Percentiles rank a stretch among this genome's conserved stretches.
These are phyloP conservation scores for Centropus unirufus DNA, from an alignment of 2,113 vertebrate species.

Conservation along the genomic window DNA sequence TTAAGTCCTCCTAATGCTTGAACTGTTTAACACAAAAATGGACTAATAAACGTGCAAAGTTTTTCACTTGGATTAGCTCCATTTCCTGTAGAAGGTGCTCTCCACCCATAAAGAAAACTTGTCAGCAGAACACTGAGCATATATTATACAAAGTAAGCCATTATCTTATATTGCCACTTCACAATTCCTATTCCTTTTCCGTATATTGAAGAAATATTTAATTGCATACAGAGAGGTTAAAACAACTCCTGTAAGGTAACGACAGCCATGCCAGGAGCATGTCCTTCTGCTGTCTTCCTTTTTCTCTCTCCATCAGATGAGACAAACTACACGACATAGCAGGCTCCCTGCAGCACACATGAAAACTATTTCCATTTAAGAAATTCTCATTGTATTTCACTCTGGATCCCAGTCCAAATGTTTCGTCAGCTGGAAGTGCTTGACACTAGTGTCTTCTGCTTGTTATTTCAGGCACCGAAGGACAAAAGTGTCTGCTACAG, in stretches of 20 bases:
- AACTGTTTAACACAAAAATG: constrained; percentile 68
- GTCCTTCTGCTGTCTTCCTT: background rate
- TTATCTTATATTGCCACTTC: background rate
- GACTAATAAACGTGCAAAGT: constrained; percentile 44
- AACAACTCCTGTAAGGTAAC: background rate
- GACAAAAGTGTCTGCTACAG: constrained; percentile 33
- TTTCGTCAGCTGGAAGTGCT: constrained; percentile 65
- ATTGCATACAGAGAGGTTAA: background rate
- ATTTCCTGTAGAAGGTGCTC: constrained; percentile 73
- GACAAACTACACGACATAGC: background rate
- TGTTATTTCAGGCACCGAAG: constrained; percentile 60
- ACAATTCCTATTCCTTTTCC: background rate
- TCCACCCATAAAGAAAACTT: constrained; percentile 75
- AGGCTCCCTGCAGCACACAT: background rate
- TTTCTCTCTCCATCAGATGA: background rate
- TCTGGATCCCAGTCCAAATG: background rate
- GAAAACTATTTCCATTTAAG: constrained; percentile 17
- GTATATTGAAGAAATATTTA: background rate
- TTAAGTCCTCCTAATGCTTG: constrained; percentile 63
- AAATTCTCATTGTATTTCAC: constrained; percentile 21
- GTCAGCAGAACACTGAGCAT: constrained; percentile 27
- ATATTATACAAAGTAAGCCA: background rate
- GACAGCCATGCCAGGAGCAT: background rate
- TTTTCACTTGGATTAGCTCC: constrained; percentile 66
- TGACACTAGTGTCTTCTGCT: constrained; percentile 49